A percentile compares a stretch with the other conserved stretches of the same genome.
Conservation (phyloP, 1,140 invertebrate genomes). For the Onthophagus taurus region DNA sequence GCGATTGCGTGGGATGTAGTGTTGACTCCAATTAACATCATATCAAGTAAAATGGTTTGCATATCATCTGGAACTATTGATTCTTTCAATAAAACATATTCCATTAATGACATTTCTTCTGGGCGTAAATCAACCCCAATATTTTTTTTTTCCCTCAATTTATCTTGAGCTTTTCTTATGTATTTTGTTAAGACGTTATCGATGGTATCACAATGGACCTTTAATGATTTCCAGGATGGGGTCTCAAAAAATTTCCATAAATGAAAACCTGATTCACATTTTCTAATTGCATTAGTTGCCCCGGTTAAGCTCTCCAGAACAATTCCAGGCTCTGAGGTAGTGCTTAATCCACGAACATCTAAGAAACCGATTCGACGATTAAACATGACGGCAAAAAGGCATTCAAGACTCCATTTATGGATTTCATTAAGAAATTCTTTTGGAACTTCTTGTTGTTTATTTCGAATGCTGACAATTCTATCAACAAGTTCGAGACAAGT, state of each 20-base stretch:
- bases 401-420: slow-evolving; percentile 57
- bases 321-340: slow-evolving; percentile 43
- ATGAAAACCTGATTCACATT: slow-evolving; percentile 51
- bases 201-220: slow-evolving; percentile 35
- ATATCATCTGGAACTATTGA: slow-evolving; percentile 48
- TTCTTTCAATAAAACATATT: slow-evolving; percentile 44
- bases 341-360: slow-evolving; percentile 40
- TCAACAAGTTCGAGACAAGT: slow-evolving; percentile 34
- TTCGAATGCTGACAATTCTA: slow-evolving; percentile 41
- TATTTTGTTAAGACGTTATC: slow-evolving; percentile 26
- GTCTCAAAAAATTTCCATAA: slow-evolving; percentile 60
- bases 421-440: slow-evolving; percentile 48
- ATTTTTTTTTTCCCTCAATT: slow-evolving; percentile 25
- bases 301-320: slow-evolving; percentile 49
- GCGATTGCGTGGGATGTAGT: slow-evolving; percentile 45
- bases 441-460: slow-evolving; percentile 52
- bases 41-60: slow-evolving; percentile 51
- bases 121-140: slow-evolving; percentile 9
- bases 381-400: slow-evolving; percentile 41
- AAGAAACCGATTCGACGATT: slow-evolving; percentile 31
- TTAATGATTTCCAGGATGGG: slow-evolving; percentile 46
- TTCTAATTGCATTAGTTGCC: slow-evolving; percentile 50
- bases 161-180: slow-evolving; percentile 22
- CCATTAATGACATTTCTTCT: slow-evolving; percentile 27
- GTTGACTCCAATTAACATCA: slow-evolving; percentile 46